A percentile compares a stretch with the other conserved stretches of the same genome.
phyloP scores from a whole-genome alignment of 1,140 invertebrate species.

The Maniola jurtina region DNA sequence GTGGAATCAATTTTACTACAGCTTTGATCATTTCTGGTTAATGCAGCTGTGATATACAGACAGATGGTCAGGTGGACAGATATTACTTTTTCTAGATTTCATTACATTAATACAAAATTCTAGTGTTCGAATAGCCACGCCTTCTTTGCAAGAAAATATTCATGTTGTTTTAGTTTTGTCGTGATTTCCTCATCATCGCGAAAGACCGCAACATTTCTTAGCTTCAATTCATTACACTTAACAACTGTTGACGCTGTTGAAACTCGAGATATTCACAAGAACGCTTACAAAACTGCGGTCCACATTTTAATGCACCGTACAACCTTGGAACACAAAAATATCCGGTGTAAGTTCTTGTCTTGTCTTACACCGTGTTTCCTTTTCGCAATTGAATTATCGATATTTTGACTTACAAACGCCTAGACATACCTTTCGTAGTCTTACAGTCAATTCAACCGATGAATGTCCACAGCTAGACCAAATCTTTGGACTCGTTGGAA shows the following conservation, averaged over 20 bases:
- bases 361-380: conserved; percentile 15
- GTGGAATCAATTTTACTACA: too few relatives aligned
- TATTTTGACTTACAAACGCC: neutral
- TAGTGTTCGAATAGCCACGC: neutral
- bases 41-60: too few relatives aligned
- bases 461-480: too few relatives aligned
- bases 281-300: conserved; percentile 27
- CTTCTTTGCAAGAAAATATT: conserved; percentile 18
- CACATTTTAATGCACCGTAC: conserved; percentile 30
- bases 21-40: too few relatives aligned
- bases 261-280: conserved; percentile 32
- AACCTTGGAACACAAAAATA: conserved; percentile 28
- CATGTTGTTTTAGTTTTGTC: conserved; percentile 20
- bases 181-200: conserved; percentile 57
- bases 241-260: conserved; percentile 33
- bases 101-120: too few relatives aligned
- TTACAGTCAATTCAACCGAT: too few relatives aligned
- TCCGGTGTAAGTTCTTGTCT: conserved; percentile 20
- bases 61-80: too few relatives aligned
- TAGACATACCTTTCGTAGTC: neutral
- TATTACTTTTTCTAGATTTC: too few relatives aligned
- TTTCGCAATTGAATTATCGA: conserved; percentile 9
- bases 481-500: too few relatives aligned
- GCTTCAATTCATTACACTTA: conserved; percentile 42
- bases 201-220: conserved; percentile 49